phyloP scores from a whole-genome alignment of 2,797 vertebrate species.

The Rhabdomys pumilio region DNA sequence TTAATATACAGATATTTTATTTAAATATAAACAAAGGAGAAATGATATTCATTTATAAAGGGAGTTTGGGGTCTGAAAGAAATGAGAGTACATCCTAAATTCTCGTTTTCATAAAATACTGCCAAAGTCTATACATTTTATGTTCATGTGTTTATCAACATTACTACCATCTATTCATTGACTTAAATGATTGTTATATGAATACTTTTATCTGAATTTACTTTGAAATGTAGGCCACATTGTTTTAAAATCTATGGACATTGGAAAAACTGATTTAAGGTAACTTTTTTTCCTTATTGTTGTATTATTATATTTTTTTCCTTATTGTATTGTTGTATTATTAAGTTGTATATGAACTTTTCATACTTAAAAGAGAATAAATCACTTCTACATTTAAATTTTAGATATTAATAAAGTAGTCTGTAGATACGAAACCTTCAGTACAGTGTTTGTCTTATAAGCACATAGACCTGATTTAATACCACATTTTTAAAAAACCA shows the following conservation, averaged over 20 bases:
- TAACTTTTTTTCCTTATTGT: constrained; percentile 37
- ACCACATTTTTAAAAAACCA: not conserved
- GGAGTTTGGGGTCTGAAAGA: not conserved
- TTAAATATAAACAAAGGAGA: not conserved
- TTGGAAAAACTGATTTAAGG: constrained; percentile 3
- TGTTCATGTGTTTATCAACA: not conserved
- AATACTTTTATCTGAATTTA: not conserved
- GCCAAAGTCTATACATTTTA: not conserved
- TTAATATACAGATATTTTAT: constrained; percentile 11
- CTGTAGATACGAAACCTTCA: not conserved
- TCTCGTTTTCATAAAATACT: constrained; percentile 21
- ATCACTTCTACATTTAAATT: not conserved
- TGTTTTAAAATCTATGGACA: not conserved
- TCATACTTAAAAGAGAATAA: not conserved
- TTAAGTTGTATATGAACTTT: not conserved
- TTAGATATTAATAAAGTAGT: not conserved
- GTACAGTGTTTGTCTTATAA: not conserved
- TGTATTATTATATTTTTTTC: too few species aligned
- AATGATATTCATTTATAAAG: not conserved
- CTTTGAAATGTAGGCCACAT: not conserved
- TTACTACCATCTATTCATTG: not conserved
- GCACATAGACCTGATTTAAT: not conserved
- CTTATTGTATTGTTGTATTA: too few species aligned
- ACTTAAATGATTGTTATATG: not conserved
- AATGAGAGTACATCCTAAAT: not conserved